Base-by-base conservation (phyloP, 2,113 vertebrate genomes). In the Rutilus rutilus region DNA sequence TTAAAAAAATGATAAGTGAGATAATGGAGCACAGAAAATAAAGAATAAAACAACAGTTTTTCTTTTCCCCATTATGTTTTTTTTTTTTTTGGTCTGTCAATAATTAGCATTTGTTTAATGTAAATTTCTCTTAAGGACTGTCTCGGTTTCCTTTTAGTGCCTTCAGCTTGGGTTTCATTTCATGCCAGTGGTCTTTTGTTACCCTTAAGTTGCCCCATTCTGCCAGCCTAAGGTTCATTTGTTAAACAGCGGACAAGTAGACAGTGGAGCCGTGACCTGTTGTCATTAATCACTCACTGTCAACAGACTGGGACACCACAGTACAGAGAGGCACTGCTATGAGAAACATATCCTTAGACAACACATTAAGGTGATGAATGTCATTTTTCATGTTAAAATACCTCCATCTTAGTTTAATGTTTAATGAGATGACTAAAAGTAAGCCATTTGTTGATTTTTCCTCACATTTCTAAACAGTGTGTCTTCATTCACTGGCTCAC, bases 281-380 rank as follows among this genome's bases (percentile, higher is more conserved):
- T 57, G 71, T 83, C 73, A 88, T 88, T 85, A 82, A 82, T 88
- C 78, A 85, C 52, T 74, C 85, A 59, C 85, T 81, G 85, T 80
- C 85, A 81, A 79, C 65, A 78, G 33, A 42, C 76, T 23, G 33
- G 67, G 83, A 81, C 52, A 85, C 47, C 77, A 82, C 57, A 65
- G 78, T 77, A 57, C 71, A 36, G 47, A 21, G 33, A 69, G 60
- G 25, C 69, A 10, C 78, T 50, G n/a, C n/a, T 75, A 47, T 47
- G 11, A 74, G 42, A 74, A 74, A 47, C 42, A 47, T 23, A 21
- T 45, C 11, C 71, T 45, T 45, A 74, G 23, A 74, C 12, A 75
- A 15, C 42, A 17, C 84, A 52, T 54, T 23, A 39, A 78, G 3
- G 27, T n/a, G 7, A 39, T 39, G 76, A 14, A 21, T 42, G 67